Base-by-base conservation (phyloP, 2,797 vertebrate genomes). In the Amazona ochrocephala region DNA sequence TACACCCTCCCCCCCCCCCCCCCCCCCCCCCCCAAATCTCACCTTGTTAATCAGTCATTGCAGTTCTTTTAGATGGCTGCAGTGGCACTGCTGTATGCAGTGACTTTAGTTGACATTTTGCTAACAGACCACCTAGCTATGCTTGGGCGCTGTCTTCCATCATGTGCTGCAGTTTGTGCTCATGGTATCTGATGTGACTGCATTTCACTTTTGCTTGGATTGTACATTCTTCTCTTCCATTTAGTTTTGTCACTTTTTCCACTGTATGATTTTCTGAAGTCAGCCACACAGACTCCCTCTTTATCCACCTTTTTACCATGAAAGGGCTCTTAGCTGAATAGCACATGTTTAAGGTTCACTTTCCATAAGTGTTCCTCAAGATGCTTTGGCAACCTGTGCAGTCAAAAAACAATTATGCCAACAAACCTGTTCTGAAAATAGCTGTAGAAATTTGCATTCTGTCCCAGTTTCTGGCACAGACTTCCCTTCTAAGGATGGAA, bases 401-500 rank as follows among this genome's bases (percentile, higher is more conserved):
- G 56, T 47, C 1, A 2, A 79, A 81, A 93, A 95, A 76, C 61
- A 90, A 87, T 85, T 62, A 66, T 87, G 81, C 64, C 86, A 90
- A 66, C 74, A 93, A 94, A 92, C 65, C 56, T 90, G 83, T 84
- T 97, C 76, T 76, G 83, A 87, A 83, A 90, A 60, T 72, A 86
- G 45, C 79, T 60, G 42, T 89, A 67, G 74, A 60, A 64, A 90
- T 84, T 89, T 96, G 66, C 87, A 77, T 92, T 96, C 81, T 89
- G 75, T 82, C 84, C 87, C 90, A 83, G 53, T 71, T 79, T 96
- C 76, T 77, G 61, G 53, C 26, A 87, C 50, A 92, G 88, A 19
- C 84, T 94, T 93, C 80, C 83, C 44, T 92, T 93, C 87, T 90
- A 78, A 88, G 42, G 66, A 48, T 87, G 86, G 74, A 61, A 93